phyloP scores from a whole-genome alignment of 2,113 vertebrate species.

The Pyxicephalus adspersus region DNA sequence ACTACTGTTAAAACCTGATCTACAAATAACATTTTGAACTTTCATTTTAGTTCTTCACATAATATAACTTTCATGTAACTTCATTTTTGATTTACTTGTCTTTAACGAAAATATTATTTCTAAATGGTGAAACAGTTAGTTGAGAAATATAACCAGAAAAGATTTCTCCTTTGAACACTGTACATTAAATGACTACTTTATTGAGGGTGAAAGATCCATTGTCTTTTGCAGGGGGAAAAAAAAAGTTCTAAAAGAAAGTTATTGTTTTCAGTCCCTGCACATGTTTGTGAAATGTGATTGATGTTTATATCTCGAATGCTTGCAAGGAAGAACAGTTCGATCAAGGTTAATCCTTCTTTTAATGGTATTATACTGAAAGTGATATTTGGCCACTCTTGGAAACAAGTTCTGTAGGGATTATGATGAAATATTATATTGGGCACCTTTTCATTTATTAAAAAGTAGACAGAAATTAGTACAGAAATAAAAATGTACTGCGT shows the following conservation, averaged over 20 bases:
- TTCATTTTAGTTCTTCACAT: too few relatives aligned
- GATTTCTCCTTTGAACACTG: too few relatives aligned
- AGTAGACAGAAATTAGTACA: conserved; percentile 14
- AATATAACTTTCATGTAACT: too few relatives aligned
- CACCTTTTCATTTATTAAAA: conserved; percentile 15
- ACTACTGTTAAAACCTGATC: too few relatives aligned
- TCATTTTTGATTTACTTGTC: too few relatives aligned
- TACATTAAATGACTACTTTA: too few relatives aligned
- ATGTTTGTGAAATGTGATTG: background rate
- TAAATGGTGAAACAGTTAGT: too few relatives aligned
- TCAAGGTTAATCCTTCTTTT: background rate
- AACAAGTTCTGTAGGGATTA: conserved; percentile 10
- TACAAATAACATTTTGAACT: too few relatives aligned
- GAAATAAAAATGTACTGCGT: background rate
- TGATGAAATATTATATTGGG: conserved; percentile 21
- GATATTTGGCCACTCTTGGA: conserved; percentile 15
- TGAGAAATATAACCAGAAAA: too few relatives aligned
- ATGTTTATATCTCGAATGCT: background rate
- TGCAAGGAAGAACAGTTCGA: background rate
- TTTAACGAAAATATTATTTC: too few relatives aligned
- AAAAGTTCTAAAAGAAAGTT: background rate
- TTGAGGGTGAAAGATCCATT: background rate
- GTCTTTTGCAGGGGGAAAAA: background rate
- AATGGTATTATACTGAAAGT: conserved; percentile 20
- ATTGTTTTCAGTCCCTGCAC: background rate